Conservation (phyloP, 2,797 vertebrate species). For the Valencia hispanica region DNA sequence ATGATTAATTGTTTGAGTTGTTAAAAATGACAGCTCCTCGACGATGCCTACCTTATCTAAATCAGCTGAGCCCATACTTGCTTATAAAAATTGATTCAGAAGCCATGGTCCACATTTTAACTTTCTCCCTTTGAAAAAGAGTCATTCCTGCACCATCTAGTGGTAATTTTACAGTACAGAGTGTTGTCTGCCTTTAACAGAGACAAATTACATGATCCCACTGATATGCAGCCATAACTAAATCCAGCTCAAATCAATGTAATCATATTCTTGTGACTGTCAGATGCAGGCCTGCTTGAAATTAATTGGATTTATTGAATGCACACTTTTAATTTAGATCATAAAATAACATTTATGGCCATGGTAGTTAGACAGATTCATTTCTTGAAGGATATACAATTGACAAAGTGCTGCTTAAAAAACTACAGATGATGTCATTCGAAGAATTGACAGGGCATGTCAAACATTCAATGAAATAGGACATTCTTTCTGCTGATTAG, state of each 20-base stretch:
- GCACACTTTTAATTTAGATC: slow-evolving; percentile 51
- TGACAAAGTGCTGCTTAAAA: slow-evolving; percentile 49
- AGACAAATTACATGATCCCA: slow-evolving; percentile 25
- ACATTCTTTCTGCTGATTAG: slow-evolving; percentile 21
- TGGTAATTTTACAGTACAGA: slow-evolving; percentile 46
- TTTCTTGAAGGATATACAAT: slow-evolving; percentile 46
- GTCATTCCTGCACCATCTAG: slow-evolving; percentile 64
- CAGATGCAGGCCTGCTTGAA: slow-evolving; percentile 23
- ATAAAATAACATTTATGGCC: slow-evolving; percentile 46
- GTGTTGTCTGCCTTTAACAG: slow-evolving; percentile 12
- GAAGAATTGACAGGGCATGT: slow-evolving; percentile 26
- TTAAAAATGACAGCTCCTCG: slow-evolving; percentile 36
- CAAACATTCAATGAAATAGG: slow-evolving; percentile 19
- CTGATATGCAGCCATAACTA: slow-evolving; percentile 41
- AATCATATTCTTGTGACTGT: slow-evolving; percentile 39
- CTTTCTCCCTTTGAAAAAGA: slow-evolving; percentile 17
- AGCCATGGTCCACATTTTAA: slow-evolving; percentile 42
- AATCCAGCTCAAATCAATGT: slow-evolving; percentile 57
- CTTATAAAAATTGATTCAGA: slow-evolving; percentile 41
- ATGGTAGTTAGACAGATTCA: slow-evolving; percentile 13
- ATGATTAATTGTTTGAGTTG: slow-evolving; percentile 52
- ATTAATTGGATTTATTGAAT: slow-evolving; percentile 55
- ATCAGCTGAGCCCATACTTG: slow-evolving; percentile 42
- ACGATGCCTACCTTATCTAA: slow-evolving; percentile 23
- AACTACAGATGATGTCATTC: slow-evolving; percentile 42